Evolutionary conservation across 2,797 vertebrate species (phyloP), one percentile per base, ranked within the genome.

Genomic region (Enteromius paludinosus): DNA sequence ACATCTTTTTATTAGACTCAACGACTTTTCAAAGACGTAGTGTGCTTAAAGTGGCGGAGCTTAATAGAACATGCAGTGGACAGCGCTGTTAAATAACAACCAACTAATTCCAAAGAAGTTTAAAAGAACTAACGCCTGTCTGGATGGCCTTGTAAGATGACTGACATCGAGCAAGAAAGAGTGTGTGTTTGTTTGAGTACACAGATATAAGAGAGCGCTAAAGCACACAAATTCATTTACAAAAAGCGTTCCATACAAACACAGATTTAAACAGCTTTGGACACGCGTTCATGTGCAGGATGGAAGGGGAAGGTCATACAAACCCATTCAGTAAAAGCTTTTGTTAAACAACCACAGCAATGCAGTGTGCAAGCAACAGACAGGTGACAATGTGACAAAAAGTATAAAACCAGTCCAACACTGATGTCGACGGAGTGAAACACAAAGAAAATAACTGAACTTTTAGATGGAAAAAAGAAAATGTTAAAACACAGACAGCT

Each of bases 141-240:
- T 77, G 70, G 28, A 72, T 54, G 73, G 33, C 59, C 59, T 64
- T 61, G 49, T 47, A 47, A 74, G 12, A 71, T 56, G 49, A 56
- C 18, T 38, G 49, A 74, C 28, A 41, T 47, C 5, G 47, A 59
- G 25, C 33, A 33, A 56, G 70, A 28, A 61, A 43, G 23, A 25
- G n/a, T n/a, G 25, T 17, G 12, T 30, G 25, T 30, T 5, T 10
- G 38, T 69, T 41, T 52, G 0, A 68, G 66, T 20, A 69, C 62
- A 49, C 47, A 15, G 25, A 35, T 61, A 62, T 30, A 71, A 82
- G 56, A 28, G 47, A 56, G 14, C 69, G 62, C 49, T 56, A 59
- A 74, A 18, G 8, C 49, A 35, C 54, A 68, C 41, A 74, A 52
- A 74, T 74, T 56, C 5, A 64, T 45, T 18, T 35, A 11, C 17